Conservation (phyloP, 1,140 invertebrate species). For the Drosophila elegans region DNA sequence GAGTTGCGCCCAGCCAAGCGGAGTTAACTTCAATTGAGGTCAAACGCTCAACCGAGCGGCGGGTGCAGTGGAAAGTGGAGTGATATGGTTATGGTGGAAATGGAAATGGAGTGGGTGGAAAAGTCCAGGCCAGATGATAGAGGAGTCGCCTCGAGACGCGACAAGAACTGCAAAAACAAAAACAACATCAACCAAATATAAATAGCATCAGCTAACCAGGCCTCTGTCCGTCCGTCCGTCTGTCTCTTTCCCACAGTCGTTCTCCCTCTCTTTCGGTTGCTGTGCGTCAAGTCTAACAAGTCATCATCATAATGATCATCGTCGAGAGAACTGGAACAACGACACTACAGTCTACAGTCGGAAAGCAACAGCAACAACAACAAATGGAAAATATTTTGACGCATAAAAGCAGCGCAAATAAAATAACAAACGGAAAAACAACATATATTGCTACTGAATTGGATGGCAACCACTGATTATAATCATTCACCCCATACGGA, state of each 20-base stretch:
- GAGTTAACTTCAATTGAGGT: constrained; percentile 49
- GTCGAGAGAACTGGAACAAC: constrained; percentile 69
- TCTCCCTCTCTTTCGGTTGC: constrained; percentile 3
- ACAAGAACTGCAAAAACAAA: constrained; percentile 34
- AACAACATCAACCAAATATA: constrained; percentile 48
- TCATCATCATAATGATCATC: constrained; percentile 50
- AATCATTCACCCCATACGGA: background rate
- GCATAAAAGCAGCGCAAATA: constrained; percentile 25
- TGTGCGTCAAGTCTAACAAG: constrained; percentile 71
- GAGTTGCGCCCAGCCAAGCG: constrained; percentile 29
- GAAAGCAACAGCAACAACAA: background rate
- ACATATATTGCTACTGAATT: constrained; percentile 13
- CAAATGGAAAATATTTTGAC: constrained; percentile 44
- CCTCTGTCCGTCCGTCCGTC: background rate
- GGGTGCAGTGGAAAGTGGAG: constrained; percentile 10
- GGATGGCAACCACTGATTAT: background rate
- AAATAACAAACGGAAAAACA: constrained; percentile 15
- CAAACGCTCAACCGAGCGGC: constrained; percentile 24
- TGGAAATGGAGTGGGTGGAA: background rate
- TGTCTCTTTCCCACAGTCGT: constrained; percentile 10
- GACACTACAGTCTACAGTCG: constrained; percentile 34
- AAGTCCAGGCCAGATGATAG: constrained; percentile 46
- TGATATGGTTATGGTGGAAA: constrained; percentile 2
- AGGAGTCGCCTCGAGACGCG: constrained; percentile 16
- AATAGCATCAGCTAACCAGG: constrained; percentile 50